Evolutionary conservation across 2,888 invertebrate genomes (phyloP).

Genomic region (Autographa pulchrina): DNA sequence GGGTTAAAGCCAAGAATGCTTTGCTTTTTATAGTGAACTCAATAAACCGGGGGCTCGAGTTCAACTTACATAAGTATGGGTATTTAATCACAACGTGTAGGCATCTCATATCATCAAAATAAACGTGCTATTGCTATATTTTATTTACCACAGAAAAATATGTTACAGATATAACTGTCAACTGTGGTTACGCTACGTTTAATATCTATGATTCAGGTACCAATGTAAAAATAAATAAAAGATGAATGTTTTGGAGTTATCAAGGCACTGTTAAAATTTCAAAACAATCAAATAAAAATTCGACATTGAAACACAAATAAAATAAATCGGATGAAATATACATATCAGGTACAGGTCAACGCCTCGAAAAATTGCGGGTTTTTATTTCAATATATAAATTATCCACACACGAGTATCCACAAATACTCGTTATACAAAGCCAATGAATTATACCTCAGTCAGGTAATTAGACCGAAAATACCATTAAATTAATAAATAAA

Average conservation of each 20-base stretch:
- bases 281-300: too few relatives aligned
- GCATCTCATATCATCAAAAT: neutral
- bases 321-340: conserved; percentile 2
- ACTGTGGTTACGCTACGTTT: too few relatives aligned
- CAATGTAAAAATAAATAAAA: neutral
- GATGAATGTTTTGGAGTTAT: neutral
- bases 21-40: conserved; percentile 87
- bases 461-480: conserved; percentile 89
- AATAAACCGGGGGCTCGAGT: conserved; percentile 74
- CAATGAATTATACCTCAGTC: conserved; percentile 88
- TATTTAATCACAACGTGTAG: neutral
- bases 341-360: conserved; percentile 7
- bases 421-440: conserved; percentile 79
- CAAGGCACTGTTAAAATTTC: neutral
- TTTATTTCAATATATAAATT: conserved; percentile 61
- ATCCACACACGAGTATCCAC: conserved; percentile 75
- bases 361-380: conserved; percentile 26
- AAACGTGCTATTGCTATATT: neutral
- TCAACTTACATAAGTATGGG: conserved; percentile 15
- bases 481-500: conserved; percentile 90
- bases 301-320: too few relatives aligned
- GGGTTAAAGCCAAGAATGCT: conserved; percentile 90
- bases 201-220: too few relatives aligned
- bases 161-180: neutral
- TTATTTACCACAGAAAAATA: neutral